Conservation (phyloP, 2,888 invertebrate genomes). For the Plagodis pulveraria region DNA sequence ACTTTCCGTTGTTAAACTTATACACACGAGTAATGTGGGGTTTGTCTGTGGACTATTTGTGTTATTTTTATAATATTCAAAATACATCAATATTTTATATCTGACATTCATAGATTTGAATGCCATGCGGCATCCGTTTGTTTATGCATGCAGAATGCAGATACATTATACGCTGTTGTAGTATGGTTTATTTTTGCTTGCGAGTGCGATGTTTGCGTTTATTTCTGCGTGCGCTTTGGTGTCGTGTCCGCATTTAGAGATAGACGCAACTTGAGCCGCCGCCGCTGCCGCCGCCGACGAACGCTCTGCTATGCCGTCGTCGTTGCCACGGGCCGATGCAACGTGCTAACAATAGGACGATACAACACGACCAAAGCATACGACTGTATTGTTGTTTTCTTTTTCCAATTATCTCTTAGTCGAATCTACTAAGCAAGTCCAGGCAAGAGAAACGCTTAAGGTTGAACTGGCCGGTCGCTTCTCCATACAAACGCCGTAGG, state of each 20-base stretch:
- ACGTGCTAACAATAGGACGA: slow-evolving; percentile 62
- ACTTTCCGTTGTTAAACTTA: too few relatives aligned
- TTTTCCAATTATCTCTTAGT: too few relatives aligned
- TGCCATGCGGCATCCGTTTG: slow-evolving; percentile 4
- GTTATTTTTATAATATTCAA: slow-evolving; percentile 26
- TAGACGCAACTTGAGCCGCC: slow-evolving; percentile 72
- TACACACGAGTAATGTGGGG: too few relatives aligned
- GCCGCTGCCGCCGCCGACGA: slow-evolving; percentile 24
- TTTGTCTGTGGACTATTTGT: not conserved
- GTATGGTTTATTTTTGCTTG: slow-evolving; percentile 52
- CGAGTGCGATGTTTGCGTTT: slow-evolving; percentile 69
- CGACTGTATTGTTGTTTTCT: too few relatives aligned
- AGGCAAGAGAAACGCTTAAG: too few relatives aligned
- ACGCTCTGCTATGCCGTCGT: slow-evolving; percentile 41
- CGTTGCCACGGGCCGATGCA: slow-evolving; percentile 54
- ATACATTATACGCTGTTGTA: slow-evolving; percentile 42
- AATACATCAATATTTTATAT: not conserved
- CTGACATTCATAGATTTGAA: slow-evolving; percentile 14
- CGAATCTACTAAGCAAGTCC: too few relatives aligned
- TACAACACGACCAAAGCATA: slow-evolving; percentile 25
- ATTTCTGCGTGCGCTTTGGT: slow-evolving; percentile 69
- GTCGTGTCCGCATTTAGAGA: slow-evolving; percentile 66
- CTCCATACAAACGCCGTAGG: too few relatives aligned
- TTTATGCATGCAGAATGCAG: slow-evolving; percentile 5
- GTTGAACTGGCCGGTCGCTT: too few relatives aligned